Evolutionary conservation across 2,113 vertebrate species (phyloP).

Genomic region (Brevimyrus niger): DNA sequence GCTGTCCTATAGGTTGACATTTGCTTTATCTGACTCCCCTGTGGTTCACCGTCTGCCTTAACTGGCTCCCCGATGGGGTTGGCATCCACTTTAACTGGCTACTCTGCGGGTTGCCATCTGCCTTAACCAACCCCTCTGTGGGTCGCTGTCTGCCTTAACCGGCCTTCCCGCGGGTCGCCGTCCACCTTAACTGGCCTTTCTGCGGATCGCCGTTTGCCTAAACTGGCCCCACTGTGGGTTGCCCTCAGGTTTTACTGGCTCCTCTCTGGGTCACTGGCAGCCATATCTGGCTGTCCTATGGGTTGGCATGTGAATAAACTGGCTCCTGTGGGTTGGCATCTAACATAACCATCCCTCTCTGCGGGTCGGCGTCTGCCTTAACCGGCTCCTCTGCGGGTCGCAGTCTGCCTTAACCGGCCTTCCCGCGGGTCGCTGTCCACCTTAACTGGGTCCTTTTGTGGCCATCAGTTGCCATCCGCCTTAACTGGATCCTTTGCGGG

Average conservation of each 20-base stretch:
- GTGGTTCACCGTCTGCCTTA: too few species aligned
- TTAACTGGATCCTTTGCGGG: too few species aligned
- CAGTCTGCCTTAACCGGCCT: neutral
- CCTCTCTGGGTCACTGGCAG: neutral
- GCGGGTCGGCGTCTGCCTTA: neutral
- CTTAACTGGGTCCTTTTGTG: too few species aligned
- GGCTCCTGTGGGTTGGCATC: neutral
- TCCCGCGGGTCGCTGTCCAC: neutral
- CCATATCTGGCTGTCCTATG: neutral
- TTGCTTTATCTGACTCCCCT: neutral
- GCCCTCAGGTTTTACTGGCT: neutral
- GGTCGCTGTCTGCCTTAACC: too few species aligned
- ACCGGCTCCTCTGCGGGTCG: neutral
- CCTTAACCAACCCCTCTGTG: too few species aligned
- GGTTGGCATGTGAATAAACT: neutral
- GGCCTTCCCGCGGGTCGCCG: too few species aligned
- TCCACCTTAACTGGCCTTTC: neutral
- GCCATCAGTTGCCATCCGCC: accelerated
- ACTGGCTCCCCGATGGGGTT: neutral
- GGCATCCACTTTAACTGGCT: neutral
- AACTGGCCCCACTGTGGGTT: neutral
- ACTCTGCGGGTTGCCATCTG: too few species aligned
- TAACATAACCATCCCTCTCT: neutral
- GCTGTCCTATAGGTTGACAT: neutral
- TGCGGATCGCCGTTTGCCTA: neutral